These are phyloP conservation scores for Xestia xanthographa DNA, from an alignment of 2,888 invertebrate species.

Conservation along the genomic window DNA sequence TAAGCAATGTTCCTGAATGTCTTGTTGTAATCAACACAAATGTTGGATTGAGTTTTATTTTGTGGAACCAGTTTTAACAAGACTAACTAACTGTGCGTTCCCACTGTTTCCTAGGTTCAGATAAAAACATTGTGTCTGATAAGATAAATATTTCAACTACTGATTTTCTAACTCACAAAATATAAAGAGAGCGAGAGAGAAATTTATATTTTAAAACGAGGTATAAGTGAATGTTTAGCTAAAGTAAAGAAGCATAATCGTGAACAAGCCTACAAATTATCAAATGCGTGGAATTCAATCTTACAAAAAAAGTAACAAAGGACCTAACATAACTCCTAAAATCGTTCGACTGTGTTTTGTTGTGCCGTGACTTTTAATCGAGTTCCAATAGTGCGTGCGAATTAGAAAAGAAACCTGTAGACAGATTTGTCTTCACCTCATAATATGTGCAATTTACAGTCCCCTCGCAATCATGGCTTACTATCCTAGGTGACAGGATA, in stretches of 20 bases:
- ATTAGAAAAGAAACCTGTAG: slow-evolving; percentile 23
- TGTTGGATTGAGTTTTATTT: not conserved
- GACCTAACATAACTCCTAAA: not conserved
- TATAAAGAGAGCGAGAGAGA: not conserved
- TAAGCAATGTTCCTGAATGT: not conserved
- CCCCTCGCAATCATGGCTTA: not conserved
- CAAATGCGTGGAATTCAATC: not conserved
- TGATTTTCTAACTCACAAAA: not conserved
- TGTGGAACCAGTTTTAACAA: not conserved
- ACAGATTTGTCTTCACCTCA: slow-evolving; percentile 12
- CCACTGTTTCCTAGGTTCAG: not conserved
- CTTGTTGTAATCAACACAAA: not conserved
- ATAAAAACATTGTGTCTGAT: not conserved
- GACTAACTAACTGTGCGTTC: not conserved
- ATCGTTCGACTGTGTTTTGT: not conserved
- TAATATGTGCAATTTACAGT: not conserved
- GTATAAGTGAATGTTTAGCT: not conserved
- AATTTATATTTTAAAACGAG: not conserved
- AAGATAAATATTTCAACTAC: not conserved
- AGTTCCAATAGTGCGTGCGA: slow-evolving; percentile 15
- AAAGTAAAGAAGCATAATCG: not conserved
- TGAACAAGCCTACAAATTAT: not conserved
- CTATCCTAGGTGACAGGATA: not conserved
- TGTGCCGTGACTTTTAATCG: slow-evolving; percentile 20
- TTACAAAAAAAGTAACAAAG: not conserved